Base-by-base conservation (phyloP, 1,140 invertebrate species). In the Ceratosolen solmsi region DNA sequence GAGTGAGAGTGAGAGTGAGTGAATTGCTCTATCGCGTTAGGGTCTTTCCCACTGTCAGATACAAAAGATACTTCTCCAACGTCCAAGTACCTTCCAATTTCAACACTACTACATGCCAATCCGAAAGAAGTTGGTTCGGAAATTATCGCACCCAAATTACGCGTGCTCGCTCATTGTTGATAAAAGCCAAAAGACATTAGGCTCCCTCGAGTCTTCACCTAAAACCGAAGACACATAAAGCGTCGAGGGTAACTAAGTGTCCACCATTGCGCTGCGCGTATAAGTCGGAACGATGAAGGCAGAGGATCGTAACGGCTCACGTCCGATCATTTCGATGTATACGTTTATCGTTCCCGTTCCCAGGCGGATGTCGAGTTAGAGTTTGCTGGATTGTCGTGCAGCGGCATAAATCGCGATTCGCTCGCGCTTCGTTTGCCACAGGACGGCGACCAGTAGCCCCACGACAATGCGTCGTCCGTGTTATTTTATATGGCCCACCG, bases 341-440 rank as follows among this genome's bases (percentile, higher is more conserved):
- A 51, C 20, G 30, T n/a, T n/a, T n/a, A n/a, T n/a, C 22, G 15
- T 33, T 70, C 22, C 65, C 36, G 65, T 30, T 36, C n/a, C 38
- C 33, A 27, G 7, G 79, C 17, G n/a, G 68, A 46, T 13, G 51
- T 7, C 36, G 78, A 60, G 70, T 74, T 65, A 74, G 56, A 80
- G 41, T 74, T 54, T 36, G 56, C 33, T 49, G 56, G 36, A 58
- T 76, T 60, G 58, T 65, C 75, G 38, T 36, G 49, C 65, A 38
- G 36, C 49, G 46, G 65, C 79, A 80, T 73, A 73, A 80, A 72
- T 72, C 78, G 51, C 36, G 7, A 79, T 51, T 79, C 30, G 65
- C 60, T 63, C 36, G 54, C 65, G 77, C 65, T 30, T 72, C 68
- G 77, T 58, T 72, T 70, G 30, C 77, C 77, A 30, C 33, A n/a